Evolutionary conservation across 2,888 invertebrate genomes (phyloP).

Genomic region (Netelia virgata): DNA sequence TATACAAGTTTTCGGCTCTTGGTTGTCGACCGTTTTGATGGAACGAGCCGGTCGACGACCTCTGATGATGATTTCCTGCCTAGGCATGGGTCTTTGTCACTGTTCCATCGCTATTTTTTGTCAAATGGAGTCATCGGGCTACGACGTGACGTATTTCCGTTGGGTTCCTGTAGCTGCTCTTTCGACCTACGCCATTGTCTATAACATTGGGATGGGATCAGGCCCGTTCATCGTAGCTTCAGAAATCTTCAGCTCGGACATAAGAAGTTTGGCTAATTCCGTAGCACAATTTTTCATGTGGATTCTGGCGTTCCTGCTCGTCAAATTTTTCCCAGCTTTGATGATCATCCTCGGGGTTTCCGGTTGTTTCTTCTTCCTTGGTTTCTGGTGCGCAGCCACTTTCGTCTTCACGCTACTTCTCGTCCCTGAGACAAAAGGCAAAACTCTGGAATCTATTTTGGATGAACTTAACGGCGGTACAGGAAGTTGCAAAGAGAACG

Average conservation of each 20-base stretch:
- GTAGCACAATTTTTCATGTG: slow-evolving; percentile 76
- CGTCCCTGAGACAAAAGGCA: slow-evolving; percentile 82
- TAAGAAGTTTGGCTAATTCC: slow-evolving; percentile 76
- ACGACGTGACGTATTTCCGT: slow-evolving; percentile 80
- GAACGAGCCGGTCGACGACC: slow-evolving; percentile 88
- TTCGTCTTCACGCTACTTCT: slow-evolving; percentile 76
- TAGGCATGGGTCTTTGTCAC: slow-evolving; percentile 81
- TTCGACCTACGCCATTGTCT: slow-evolving; percentile 86
- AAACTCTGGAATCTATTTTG: slow-evolving; percentile 78
- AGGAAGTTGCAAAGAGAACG: slow-evolving; percentile 57
- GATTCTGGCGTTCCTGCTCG: slow-evolving; percentile 76
- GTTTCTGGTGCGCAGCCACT: slow-evolving; percentile 72
- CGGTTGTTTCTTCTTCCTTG: slow-evolving; percentile 80
- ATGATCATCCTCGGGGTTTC: slow-evolving; percentile 75
- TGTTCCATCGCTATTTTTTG: slow-evolving; percentile 80
- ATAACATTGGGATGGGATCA: slow-evolving; percentile 86
- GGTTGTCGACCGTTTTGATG: slow-evolving; percentile 85
- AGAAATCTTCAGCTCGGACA: slow-evolving; percentile 85
- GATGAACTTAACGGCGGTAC: slow-evolving; percentile 77
- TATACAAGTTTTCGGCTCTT: slow-evolving; percentile 86
- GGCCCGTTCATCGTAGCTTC: slow-evolving; percentile 86
- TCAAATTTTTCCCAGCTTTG: slow-evolving; percentile 78
- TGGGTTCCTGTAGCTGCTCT: slow-evolving; percentile 86
- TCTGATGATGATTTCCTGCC: slow-evolving; percentile 85
- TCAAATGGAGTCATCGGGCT: slow-evolving; percentile 75